Conservation (phyloP, 1,140 invertebrate species). For the Eubasilissa regina region DNA sequence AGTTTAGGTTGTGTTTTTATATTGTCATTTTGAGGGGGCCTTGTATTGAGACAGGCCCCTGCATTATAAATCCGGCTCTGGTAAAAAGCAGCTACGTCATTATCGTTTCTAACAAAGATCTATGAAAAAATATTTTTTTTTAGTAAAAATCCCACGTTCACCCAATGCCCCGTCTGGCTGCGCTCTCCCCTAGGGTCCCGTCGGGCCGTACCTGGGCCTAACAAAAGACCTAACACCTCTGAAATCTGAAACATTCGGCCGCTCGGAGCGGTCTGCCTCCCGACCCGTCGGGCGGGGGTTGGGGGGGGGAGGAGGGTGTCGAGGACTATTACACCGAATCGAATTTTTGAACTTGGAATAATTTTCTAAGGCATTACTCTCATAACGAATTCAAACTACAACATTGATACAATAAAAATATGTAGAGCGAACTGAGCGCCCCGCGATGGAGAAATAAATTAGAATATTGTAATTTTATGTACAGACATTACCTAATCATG, state of each 20-base stretch:
- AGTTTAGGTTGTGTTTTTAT: no score
- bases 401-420: background rate
- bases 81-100: no score
- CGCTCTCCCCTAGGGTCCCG: slow-evolving; percentile 5
- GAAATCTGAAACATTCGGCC: slow-evolving; percentile 33
- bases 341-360: slow-evolving; percentile 3
- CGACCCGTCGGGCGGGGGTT: background rate
- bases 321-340: background rate
- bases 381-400: slow-evolving; percentile 3
- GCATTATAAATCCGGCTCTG: no score
- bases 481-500: no score
- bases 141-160: background rate
- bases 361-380: background rate
- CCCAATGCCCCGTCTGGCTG: background rate
- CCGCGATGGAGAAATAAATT: no score
- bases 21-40: no score
- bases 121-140: no score
- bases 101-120: no score
- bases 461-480: no score
- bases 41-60: no score
- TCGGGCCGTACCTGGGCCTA: slow-evolving; percentile 47
- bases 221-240: slow-evolving; percentile 58
- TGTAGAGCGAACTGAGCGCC: no score
- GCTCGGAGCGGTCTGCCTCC: background rate
- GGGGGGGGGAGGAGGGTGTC: slow-evolving; percentile 30